Evolutionary conservation across 2,888 invertebrate genomes (phyloP).

Genomic region (Heliconius cydno): DNA sequence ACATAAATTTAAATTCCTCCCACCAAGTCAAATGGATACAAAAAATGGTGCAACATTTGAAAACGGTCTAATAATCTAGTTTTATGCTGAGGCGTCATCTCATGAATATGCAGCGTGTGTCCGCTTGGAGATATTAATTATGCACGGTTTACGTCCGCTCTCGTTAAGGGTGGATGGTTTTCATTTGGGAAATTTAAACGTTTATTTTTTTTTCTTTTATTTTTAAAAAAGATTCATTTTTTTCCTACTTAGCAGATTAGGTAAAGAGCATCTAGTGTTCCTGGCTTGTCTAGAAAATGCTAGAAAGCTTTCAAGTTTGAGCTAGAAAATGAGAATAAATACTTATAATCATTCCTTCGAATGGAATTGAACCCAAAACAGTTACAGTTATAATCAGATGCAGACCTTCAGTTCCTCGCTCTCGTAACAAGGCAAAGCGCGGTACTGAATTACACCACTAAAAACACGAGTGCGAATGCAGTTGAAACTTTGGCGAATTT

Average conservation of each 20-base stretch:
- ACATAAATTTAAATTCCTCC: background rate
- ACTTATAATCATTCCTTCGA: too few species aligned
- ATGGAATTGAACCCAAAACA: too few species aligned
- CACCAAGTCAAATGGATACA: constrained; percentile 11
- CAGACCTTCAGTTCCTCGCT: too few species aligned
- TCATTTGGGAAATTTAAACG: constrained; percentile 4
- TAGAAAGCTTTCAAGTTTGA: too few species aligned
- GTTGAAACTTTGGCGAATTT: too few species aligned
- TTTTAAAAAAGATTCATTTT: background rate
- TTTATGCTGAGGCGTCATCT: constrained; percentile 61
- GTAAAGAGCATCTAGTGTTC: too few species aligned
- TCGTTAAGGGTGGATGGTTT: constrained; percentile 57
- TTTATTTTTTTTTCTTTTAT: background rate
- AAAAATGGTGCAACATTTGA: constrained; percentile 52
- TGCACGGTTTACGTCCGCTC: constrained; percentile 66
- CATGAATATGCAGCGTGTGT: constrained; percentile 74
- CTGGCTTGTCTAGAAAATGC: too few species aligned
- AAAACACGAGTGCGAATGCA: too few species aligned
- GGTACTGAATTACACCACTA: too few species aligned
- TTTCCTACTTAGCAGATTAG: too few species aligned
- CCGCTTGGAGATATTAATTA: constrained; percentile 74
- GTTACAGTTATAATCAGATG: too few species aligned
- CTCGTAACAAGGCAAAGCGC: too few species aligned
- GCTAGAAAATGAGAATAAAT: background rate
- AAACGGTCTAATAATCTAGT: constrained; percentile 64